phyloP scores from a whole-genome alignment of 2,797 vertebrate genomes.

The Gymnothorax reevesii region DNA sequence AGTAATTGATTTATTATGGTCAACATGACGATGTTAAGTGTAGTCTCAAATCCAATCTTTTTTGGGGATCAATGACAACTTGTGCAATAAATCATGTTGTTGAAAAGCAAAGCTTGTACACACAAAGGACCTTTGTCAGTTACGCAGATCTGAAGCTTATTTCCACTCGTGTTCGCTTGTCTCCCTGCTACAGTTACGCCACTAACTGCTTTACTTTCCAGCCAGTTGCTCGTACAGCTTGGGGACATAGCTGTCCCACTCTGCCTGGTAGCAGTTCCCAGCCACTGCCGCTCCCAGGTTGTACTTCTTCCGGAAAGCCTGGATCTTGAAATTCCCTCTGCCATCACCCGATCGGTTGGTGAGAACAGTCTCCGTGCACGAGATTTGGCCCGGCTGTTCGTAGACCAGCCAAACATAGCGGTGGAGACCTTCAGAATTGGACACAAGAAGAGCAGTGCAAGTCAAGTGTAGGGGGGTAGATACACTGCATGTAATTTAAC shows the following conservation, averaged over 20 bases:
- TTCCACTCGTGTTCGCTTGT: neutral
- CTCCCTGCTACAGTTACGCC: neutral
- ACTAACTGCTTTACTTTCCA: conserved; percentile 73
- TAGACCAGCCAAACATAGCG: conserved; percentile 97
- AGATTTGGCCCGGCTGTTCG: conserved; percentile 77
- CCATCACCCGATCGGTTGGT: conserved; percentile 83
- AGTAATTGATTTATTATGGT: conserved; percentile 2
- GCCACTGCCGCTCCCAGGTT: conserved; percentile 78
- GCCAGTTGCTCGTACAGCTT: conserved; percentile 91
- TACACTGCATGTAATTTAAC: no score
- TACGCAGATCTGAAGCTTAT: neutral
- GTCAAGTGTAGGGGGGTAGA: no score
- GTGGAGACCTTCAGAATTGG: conserved; percentile 80
- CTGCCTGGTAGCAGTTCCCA: conserved; percentile 91
- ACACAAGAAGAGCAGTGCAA: neutral
- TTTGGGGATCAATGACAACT: neutral
- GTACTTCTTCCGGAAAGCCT: conserved; percentile 87
- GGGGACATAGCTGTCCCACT: conserved; percentile 95
- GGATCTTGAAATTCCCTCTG: conserved; percentile 85
- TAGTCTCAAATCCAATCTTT: neutral
- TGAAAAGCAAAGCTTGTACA: neutral
- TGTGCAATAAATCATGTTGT: neutral
- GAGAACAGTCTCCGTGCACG: conserved; percentile 80
- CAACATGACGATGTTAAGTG: neutral
- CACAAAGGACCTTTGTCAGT: neutral